phyloP scores from a whole-genome alignment of 53 echinoderm and acorn worm species.

The Temnopleurus reevesii region DNA sequence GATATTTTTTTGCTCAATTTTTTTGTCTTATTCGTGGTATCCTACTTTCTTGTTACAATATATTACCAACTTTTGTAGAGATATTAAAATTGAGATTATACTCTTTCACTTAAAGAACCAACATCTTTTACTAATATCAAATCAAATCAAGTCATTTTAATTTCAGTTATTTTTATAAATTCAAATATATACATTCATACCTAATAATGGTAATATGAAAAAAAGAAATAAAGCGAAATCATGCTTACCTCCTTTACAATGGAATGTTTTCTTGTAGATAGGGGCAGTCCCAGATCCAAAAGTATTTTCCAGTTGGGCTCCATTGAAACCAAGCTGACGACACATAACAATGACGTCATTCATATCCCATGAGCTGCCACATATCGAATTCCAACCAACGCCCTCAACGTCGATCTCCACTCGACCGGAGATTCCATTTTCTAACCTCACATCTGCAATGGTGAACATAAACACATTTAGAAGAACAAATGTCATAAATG shows the following conservation, averaged over 20 bases:
- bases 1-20: too few species aligned
- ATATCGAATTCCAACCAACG: slow-evolving; percentile 42
- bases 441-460: slow-evolving; percentile 33
- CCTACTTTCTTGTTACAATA: too few species aligned
- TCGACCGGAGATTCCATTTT: slow-evolving; percentile 23
- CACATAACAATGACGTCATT: slow-evolving; percentile 49
- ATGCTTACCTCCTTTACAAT: slow-evolving; percentile 51
- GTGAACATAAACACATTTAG: neutral
- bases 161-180: too few species aligned
- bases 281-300: slow-evolving; percentile 40
- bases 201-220: neutral
- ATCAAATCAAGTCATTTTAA: too few species aligned
- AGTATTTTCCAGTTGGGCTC: neutral
- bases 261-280: neutral
- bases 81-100: too few species aligned
- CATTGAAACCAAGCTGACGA: slow-evolving; percentile 30
- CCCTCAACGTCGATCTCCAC: slow-evolving; percentile 46
- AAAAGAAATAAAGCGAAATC: neutral
- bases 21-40: too few species aligned
- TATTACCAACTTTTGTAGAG: too few species aligned
- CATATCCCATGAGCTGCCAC: slow-evolving; percentile 50
- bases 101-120: too few species aligned
- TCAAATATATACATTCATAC: too few species aligned
- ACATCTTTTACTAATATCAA: too few species aligned
- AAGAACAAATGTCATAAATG: neutral